Base-by-base conservation (phyloP, 2,888 invertebrate species). In the Dorcus parallelipipedus region DNA sequence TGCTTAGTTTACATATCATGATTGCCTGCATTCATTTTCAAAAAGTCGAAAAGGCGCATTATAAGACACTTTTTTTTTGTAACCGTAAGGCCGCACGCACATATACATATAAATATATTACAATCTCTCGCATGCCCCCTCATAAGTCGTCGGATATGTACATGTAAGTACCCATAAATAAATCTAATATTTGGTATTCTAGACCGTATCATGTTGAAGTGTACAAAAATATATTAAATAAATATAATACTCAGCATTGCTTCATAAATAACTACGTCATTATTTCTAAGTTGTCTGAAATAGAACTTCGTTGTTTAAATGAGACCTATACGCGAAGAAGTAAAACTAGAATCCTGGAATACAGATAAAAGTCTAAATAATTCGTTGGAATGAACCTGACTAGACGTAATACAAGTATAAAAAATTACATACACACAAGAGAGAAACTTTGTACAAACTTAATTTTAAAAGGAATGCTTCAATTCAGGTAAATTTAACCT, bases 101-200 rank as follows among this genome's bases (percentile, higher is more conserved):
- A 14, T 14, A 14, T 14, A 26, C 0, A 26, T 26, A 26, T 26
- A 26, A 26, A 39, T 51, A 51, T 51, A 39, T 51, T 51, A 51
- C 51, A 51, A 39, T 51, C 41, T 38, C 23, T 40, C 41, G 40
- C 40, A 39, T 17, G n/a, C 39, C n/a, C 41, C 33, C 10, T 38
- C 1, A 26, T 38, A 38, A 41, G 23, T 41, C 26, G 26, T 26
- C 5, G 26, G 26, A 26, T 26, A 26, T 26, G 26, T 26, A 26
- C 26, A 26, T 26, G 5, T 14, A 17, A 14, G 14, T 14, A 14
- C 54, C 64, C 57, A 59, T 63, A 62, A 66, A 64, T 61, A 69
- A 69, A 38, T 51, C 69, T 71, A 71, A 64, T 77, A 73, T 78
- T 78, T 78, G 78, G 78, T 78, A 77, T 76, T 72, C 78, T 78